phyloP scores from a whole-genome alignment of 2,797 vertebrate genomes.

The Limosa lapponica region DNA sequence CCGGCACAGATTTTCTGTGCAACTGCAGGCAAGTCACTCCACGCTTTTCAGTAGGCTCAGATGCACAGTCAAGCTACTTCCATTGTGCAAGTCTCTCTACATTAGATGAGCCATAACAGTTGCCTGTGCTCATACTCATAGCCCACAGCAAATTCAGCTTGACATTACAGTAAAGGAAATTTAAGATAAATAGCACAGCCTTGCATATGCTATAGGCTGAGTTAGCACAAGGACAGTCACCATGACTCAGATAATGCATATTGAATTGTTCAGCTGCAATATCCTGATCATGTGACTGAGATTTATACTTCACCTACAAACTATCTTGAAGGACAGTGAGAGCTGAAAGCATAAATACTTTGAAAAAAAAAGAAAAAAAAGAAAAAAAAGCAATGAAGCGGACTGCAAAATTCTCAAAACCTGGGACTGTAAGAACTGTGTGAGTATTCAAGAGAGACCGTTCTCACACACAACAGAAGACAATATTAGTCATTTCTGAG shows the following conservation, averaged over 20 bases:
- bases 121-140: background rate
- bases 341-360: background rate
- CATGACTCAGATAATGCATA: background rate
- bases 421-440: background rate
- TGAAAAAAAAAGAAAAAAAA: background rate
- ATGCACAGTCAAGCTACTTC: background rate
- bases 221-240: slow-evolving; percentile 8
- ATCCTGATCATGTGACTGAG: background rate
- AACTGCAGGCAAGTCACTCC: background rate
- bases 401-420: background rate
- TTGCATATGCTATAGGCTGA: background rate
- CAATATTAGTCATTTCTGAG: background rate
- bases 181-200: background rate
- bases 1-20: background rate
- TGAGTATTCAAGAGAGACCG: background rate
- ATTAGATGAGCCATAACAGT: background rate
- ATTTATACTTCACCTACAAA: slow-evolving; percentile 3
- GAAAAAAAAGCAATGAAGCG: background rate
- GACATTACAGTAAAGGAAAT: background rate
- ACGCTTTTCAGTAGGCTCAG: background rate
- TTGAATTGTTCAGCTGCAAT: background rate
- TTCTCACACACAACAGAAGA: background rate
- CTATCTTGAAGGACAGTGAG: background rate
- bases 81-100: background rate
- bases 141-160: background rate